Base-by-base conservation (phyloP, 2,888 invertebrate genomes). In the Zootermopsis nevadensis region DNA sequence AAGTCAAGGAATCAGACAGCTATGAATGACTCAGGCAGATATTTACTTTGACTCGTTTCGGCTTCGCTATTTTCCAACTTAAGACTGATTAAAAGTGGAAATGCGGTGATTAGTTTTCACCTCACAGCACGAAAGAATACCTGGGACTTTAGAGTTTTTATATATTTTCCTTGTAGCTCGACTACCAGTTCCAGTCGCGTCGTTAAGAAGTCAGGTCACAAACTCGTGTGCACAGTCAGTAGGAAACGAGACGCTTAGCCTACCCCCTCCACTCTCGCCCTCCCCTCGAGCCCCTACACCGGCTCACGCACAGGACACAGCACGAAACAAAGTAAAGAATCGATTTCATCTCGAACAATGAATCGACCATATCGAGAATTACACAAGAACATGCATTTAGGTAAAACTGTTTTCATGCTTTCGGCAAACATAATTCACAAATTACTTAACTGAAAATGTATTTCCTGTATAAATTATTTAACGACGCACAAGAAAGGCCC, bases 61-160 rank as follows among this genome's bases (percentile, higher is more conserved):
- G 69, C 66, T 66, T 66, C 15, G 15, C 66, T 19, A 27, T 66
- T 27, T n/a, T 66, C 66, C 66, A 66, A 27, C 66, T 30, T 66
- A 27, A 66, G 69, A 69, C 15, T 12, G 69, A 69, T 69, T 31
- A 66, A 66, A 19, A 69, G 69, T 69, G 69, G 69, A 69, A 69
- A 69, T 69, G 12, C 33, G 69, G 22, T 19, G 69, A 69, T 69
- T 69, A 69, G 69, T 31, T 31, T 69, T 69, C 69, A 22, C 1
- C 6, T 69, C 69, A 69, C 69, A 69, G 69, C 2, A 31, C 1
- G 19, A 69, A 7, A 27, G 66, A 66, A 66, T 66, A n/a, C 66
- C 66, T 66, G 66, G 27, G 66, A 66, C n/a, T 66, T 66, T 2
- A 66, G 27, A 30, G n/a, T 66, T 66, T 66, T 66, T 66, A 4